Conservation (phyloP, 2,113 vertebrate genomes). For the Podarcis muralis region DNA sequence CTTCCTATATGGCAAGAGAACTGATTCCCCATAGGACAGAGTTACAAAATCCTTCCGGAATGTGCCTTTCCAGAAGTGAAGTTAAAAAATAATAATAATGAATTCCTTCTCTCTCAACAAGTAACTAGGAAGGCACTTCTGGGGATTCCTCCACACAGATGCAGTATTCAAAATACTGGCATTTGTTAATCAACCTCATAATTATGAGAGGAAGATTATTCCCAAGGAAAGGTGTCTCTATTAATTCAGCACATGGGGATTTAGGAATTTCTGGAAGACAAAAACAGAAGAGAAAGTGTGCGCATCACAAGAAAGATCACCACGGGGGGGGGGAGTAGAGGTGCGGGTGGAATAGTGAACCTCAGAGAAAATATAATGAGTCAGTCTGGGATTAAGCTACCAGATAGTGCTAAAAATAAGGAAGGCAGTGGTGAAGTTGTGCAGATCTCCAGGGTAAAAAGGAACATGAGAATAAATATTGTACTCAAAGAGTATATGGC, state of each 20-base stretch:
- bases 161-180: slow-evolving; percentile 59
- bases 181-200: slow-evolving; percentile 65
- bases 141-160: slow-evolving; percentile 49
- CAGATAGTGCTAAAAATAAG: slow-evolving; percentile 44
- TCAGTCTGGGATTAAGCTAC: slow-evolving; percentile 64
- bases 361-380: slow-evolving; percentile 59
- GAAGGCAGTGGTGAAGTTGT: slow-evolving; percentile 41
- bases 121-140: slow-evolving; percentile 51
- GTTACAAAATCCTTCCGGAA: slow-evolving; percentile 35
- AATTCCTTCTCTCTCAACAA: slow-evolving; percentile 15
- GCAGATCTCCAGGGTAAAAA: slow-evolving; percentile 53
- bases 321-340: neutral
- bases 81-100: slow-evolving; percentile 40
- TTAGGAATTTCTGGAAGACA: slow-evolving; percentile 60
- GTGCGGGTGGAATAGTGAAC: slow-evolving; percentile 42
- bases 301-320: slow-evolving; percentile 61
- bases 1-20: slow-evolving; percentile 6
- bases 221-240: slow-evolving; percentile 50
- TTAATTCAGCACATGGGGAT: slow-evolving; percentile 63
- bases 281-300: slow-evolving; percentile 43
- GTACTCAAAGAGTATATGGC: slow-evolving; percentile 55
- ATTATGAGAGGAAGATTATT: slow-evolving; percentile 64
- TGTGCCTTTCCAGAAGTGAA: slow-evolving; percentile 22
- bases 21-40: slow-evolving; percentile 24
- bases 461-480: slow-evolving; percentile 57